These are phyloP conservation scores for Eupithecia abbreviata DNA, from an alignment of 2,888 invertebrate genomes.

Conservation along the genomic window DNA sequence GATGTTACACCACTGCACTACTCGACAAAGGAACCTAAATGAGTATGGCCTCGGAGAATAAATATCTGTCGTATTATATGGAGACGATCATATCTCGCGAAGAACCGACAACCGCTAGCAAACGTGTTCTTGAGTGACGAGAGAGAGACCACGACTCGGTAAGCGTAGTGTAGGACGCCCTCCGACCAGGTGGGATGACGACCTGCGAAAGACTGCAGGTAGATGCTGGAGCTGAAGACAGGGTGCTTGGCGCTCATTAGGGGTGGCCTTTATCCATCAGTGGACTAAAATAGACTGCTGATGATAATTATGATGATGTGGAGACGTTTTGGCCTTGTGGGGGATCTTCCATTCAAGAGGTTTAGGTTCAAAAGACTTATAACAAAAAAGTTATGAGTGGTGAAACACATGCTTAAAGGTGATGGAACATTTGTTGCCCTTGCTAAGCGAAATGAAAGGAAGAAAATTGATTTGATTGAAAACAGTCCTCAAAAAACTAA, in stretches of 20 bases:
- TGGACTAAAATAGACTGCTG: too few species aligned
- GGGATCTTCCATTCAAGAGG: not conserved
- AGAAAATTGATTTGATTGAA: constrained; percentile 4
- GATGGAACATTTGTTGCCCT: not conserved
- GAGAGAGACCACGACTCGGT: too few species aligned
- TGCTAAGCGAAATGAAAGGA: not conserved
- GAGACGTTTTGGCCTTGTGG: not conserved
- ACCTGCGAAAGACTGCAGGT: too few species aligned
- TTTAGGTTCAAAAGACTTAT: not conserved
- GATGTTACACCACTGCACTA: constrained; percentile 13
- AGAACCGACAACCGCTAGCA: too few species aligned
- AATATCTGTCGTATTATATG: constrained; percentile 7
- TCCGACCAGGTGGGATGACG: too few species aligned
- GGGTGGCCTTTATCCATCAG: too few species aligned
- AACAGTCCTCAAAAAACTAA: constrained; percentile 17
- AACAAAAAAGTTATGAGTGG: not conserved
- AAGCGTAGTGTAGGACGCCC: too few species aligned
- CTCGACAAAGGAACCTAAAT: constrained; percentile 9
- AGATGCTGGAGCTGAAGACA: too few species aligned
- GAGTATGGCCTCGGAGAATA: constrained; percentile 3
- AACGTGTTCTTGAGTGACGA: too few species aligned
- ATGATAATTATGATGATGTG: not conserved
- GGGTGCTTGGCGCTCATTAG: too few species aligned
- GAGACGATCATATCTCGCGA: not conserved
- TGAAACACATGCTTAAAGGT: not conserved